Evolutionary conservation across 1,140 invertebrate genomes (phyloP).

Genomic region (Liolophura sinensis): DNA sequence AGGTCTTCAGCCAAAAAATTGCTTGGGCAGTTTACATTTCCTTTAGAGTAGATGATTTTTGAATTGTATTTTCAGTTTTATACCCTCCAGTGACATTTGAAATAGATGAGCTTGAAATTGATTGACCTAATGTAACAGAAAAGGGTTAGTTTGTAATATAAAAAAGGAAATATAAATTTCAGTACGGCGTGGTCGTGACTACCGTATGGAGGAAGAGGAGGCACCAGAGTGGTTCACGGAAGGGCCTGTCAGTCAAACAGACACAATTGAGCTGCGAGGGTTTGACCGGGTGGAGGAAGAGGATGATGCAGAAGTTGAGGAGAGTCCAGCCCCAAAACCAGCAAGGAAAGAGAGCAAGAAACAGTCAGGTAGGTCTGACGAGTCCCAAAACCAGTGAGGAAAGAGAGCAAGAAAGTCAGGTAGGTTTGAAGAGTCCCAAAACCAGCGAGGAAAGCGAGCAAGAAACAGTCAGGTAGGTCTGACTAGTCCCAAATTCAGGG

Average conservation of each 20-base stretch:
- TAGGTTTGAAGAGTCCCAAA: conserved; percentile 12
- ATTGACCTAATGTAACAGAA: too few relatives aligned
- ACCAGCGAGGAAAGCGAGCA: not conserved
- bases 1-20: too few relatives aligned
- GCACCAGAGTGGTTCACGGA: conserved; percentile 74
- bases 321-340: conserved; percentile 8
- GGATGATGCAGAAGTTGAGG: conserved; percentile 12
- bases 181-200: conserved; percentile 4
- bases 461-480: too few relatives aligned
- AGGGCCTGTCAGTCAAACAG: conserved; percentile 85
- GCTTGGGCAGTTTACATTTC: too few relatives aligned
- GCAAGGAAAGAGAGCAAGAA: conserved; percentile 10
- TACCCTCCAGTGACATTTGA: too few relatives aligned
- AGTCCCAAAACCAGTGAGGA: conserved; percentile 4
- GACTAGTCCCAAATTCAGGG: conserved; percentile 7
- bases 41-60: too few relatives aligned
- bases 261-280: conserved; percentile 90
- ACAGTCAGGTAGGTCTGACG: not conserved
- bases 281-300: conserved; percentile 73
- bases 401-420: conserved; percentile 19
- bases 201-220: conserved; percentile 46
- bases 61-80: too few relatives aligned
- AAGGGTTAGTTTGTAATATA: too few relatives aligned
- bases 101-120: too few relatives aligned
- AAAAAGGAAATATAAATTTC: not conserved